A percentile compares a stretch with the other conserved stretches of the same genome.
Conservation (phyloP, 2,888 invertebrate genomes). For the Junonia oenone region DNA sequence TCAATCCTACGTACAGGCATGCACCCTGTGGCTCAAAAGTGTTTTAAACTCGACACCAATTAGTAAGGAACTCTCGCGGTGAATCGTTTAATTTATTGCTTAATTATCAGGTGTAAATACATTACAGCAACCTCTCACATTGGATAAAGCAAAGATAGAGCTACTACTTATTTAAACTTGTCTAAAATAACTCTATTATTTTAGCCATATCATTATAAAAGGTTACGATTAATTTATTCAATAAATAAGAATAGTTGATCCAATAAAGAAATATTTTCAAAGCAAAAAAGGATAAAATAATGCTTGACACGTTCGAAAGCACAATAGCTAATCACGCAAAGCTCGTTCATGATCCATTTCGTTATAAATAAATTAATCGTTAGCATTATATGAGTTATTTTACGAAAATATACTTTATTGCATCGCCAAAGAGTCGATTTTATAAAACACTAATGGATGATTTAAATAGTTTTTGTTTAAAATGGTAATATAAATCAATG, state of each 20-base stretch:
- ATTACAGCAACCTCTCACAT: not conserved
- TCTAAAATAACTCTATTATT: not conserved
- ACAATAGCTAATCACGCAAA: conserved; percentile 35
- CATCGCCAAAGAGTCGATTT: conserved; percentile 4
- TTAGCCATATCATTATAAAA: not conserved
- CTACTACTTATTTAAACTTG: not conserved
- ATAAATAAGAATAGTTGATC: conserved; percentile 16
- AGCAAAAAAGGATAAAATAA: conserved; percentile 24
- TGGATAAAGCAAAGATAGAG: not conserved
- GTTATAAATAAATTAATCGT: conserved; percentile 5
- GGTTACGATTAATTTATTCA: not conserved
- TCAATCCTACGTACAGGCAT: conserved; percentile 17
- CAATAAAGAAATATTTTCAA: conserved; percentile 14
- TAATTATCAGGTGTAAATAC: conserved; percentile 11
- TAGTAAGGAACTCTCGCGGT: conserved; percentile 10
- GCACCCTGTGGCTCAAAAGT: conserved; percentile 8
- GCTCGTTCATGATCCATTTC: conserved; percentile 23
- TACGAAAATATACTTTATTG: conserved; percentile 8
- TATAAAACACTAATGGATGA: not conserved
- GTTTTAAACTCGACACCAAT: conserved; percentile 12
- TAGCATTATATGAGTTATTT: not conserved
- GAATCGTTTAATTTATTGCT: conserved; percentile 15
- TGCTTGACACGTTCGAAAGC: conserved; percentile 29
- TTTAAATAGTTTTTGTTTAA: conserved; percentile 17
- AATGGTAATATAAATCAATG: conserved; percentile 31